Conservation (phyloP, 2,888 invertebrate species). For the Abrostola tripartita region DNA sequence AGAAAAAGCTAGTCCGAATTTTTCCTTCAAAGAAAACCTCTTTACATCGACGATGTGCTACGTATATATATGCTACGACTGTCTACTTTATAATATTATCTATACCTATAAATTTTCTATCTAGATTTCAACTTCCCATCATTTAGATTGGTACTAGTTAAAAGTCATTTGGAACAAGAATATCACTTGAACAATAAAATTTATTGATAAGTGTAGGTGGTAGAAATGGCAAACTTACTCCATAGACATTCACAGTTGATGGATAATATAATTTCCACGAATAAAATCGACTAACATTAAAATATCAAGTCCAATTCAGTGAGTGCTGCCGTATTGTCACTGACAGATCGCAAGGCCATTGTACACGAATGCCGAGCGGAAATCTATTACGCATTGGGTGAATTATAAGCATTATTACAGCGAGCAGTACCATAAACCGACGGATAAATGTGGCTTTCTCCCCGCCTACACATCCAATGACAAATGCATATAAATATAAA, state of each 20-base stretch:
- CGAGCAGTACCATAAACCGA: slow-evolving; percentile 46
- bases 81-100: too few species aligned
- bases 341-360: slow-evolving; percentile 47
- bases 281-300: slow-evolving; percentile 10
- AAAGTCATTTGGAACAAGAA: too few species aligned
- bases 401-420: slow-evolving; percentile 60
- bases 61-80: too few species aligned
- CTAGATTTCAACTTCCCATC: too few species aligned
- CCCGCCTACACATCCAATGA: slow-evolving; percentile 69
- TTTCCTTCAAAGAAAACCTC: too few species aligned
- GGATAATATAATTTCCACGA: background rate
- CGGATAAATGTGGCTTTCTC: slow-evolving; percentile 70
- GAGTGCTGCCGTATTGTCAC: slow-evolving; percentile 37
- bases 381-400: slow-evolving; percentile 58
- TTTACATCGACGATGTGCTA: too few species aligned
- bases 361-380: slow-evolving; percentile 43
- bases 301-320: slow-evolving; percentile 20
- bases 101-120: too few species aligned
- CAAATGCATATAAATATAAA: slow-evolving; percentile 68
- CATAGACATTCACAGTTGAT: background rate
- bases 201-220: too few species aligned
- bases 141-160: too few species aligned
- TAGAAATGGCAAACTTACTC: too few species aligned
- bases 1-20: too few species aligned
- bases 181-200: too few species aligned